phyloP scores from a whole-genome alignment of 2,888 invertebrate genomes.

The Dryadula phaetusa region DNA sequence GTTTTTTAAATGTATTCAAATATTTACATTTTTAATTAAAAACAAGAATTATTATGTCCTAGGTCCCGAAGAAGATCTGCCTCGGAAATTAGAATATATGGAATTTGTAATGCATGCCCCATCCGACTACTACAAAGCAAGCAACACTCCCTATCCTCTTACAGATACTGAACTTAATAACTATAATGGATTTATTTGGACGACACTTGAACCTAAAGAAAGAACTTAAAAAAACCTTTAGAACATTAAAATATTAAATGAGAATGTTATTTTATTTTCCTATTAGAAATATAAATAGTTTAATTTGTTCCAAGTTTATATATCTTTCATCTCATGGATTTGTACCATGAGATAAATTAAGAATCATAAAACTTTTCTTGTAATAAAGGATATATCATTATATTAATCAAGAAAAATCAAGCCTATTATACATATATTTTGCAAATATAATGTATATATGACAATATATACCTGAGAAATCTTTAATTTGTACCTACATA shows the following conservation, averaged over 20 bases:
- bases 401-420: too few relatives aligned
- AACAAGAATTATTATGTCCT: constrained; percentile 44
- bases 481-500: too few relatives aligned
- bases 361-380: too few relatives aligned
- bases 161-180: constrained; percentile 75
- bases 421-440: too few relatives aligned
- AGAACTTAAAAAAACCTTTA: constrained; percentile 52
- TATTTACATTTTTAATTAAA: neutral
- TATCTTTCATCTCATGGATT: too few relatives aligned
- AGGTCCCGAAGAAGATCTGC: constrained; percentile 96
- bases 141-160: constrained; percentile 90
- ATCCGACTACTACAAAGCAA: constrained; percentile 93
- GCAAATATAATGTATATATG: too few relatives aligned
- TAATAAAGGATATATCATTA: too few relatives aligned
- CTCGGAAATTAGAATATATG: constrained; percentile 93
- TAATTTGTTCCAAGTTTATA: too few relatives aligned
- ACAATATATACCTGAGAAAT: too few relatives aligned
- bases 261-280: neutral
- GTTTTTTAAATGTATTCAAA: neutral
- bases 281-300: too few relatives aligned
- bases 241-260: constrained; percentile 19
- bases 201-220: constrained; percentile 81
- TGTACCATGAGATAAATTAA: too few relatives aligned
- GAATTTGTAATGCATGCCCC: constrained; percentile 97
- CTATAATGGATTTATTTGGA: constrained; percentile 87